Evolutionary conservation across 2,113 vertebrate genomes (phyloP).

Genomic region (Tragulus kanchil): DNA sequence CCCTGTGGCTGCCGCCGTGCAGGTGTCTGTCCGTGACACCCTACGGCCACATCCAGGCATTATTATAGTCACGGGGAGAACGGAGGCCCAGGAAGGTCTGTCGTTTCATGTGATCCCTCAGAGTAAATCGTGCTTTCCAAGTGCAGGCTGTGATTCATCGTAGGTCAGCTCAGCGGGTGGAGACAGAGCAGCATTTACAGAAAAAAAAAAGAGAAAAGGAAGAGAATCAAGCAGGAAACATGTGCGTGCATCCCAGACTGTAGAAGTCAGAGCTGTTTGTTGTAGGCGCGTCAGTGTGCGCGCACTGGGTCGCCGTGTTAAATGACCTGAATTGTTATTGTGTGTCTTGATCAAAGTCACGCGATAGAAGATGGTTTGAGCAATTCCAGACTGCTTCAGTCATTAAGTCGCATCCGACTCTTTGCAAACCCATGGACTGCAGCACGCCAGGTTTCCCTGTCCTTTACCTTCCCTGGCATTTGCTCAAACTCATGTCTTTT

Average conservation of each 20-base stretch:
- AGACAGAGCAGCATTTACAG: not conserved
- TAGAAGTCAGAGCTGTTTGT: not conserved
- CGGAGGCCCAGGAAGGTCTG: not conserved
- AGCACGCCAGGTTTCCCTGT: not conserved
- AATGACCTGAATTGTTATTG: not conserved
- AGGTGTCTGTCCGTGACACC: accelerated
- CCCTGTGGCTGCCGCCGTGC: too few relatives aligned
- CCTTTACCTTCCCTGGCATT: not conserved
- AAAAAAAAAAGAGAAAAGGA: not conserved
- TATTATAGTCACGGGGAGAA: not conserved
- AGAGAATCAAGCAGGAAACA: not conserved
- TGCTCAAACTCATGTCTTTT: not conserved
- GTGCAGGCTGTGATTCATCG: not conserved
- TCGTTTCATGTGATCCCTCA: not conserved
- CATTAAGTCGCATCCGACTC: not conserved
- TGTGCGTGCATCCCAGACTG: not conserved
- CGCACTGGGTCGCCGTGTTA: not conserved
- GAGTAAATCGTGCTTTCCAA: not conserved
- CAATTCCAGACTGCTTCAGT: not conserved
- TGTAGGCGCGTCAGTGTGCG: not conserved
- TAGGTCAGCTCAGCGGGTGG: not conserved
- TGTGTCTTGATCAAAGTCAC: not conserved
- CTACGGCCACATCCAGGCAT: accelerated
- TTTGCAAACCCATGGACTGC: not conserved
- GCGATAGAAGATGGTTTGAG: not conserved